Evolutionary conservation across 2,888 invertebrate genomes (phyloP).

Genomic region (Leucophenga montana): DNA sequence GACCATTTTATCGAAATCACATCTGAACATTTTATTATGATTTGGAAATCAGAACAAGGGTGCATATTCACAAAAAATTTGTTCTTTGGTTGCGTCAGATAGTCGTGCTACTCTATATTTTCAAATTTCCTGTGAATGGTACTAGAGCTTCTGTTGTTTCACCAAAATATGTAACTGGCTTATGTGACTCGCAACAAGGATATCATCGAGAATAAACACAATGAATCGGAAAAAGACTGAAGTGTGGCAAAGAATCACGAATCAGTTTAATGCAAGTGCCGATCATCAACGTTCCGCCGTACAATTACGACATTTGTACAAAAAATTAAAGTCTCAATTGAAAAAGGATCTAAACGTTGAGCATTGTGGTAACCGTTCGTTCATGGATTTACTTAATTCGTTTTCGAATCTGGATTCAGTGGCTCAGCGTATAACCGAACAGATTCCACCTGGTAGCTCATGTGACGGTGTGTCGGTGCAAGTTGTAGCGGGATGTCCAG

Average conservation of each 20-base stretch:
- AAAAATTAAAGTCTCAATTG: slow-evolving; percentile 72
- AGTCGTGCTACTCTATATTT: no score
- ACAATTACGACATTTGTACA: slow-evolving; percentile 72
- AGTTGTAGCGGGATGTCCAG: slow-evolving; percentile 11
- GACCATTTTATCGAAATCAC: no score
- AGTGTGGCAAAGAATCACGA: slow-evolving; percentile 72
- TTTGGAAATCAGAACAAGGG: no score
- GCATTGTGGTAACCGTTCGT: slow-evolving; percentile 67
- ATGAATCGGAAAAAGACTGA: slow-evolving; percentile 72
- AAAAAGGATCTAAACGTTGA: slow-evolving; percentile 72
- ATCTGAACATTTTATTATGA: no score
- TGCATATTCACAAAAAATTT: no score
- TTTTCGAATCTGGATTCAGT: slow-evolving; percentile 70
- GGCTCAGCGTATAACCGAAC: slow-evolving; percentile 68
- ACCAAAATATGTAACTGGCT: slow-evolving; percentile 72
- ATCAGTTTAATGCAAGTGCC: slow-evolving; percentile 71
- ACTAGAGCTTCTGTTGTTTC: no score
- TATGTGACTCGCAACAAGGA: slow-evolving; percentile 73
- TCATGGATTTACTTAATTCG: slow-evolving; percentile 71
- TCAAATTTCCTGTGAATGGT: no score
- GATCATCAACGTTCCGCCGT: slow-evolving; percentile 73
- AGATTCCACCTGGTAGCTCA: slow-evolving; percentile 63
- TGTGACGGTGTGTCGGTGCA: slow-evolving; percentile 45
- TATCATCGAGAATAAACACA: slow-evolving; percentile 72
- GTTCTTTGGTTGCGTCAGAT: no score